Evolutionary conservation across 2,113 vertebrate genomes (phyloP).

Genomic region (Odobenus rosmarus): DNA sequence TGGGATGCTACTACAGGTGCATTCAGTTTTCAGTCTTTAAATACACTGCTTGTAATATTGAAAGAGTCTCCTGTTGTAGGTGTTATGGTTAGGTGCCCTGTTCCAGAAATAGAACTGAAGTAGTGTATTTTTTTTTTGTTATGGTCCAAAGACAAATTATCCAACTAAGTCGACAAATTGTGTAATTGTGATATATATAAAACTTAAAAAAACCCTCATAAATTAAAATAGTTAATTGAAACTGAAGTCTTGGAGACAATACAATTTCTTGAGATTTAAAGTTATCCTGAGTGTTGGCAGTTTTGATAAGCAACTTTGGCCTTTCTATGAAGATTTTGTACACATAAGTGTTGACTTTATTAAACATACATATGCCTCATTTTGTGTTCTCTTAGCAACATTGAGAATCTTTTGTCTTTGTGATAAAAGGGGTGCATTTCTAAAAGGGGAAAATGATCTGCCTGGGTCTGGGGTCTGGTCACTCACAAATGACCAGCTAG

Average conservation of each 20-base stretch:
- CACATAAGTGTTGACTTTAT: neutral
- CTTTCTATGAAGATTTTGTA: neutral
- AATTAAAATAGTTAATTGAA: neutral
- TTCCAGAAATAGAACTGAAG: neutral
- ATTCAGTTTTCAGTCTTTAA: neutral
- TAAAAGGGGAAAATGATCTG: neutral
- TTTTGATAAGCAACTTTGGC: neutral
- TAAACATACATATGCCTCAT: neutral
- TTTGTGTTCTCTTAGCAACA: neutral
- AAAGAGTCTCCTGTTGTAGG: neutral
- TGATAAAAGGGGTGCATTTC: neutral
- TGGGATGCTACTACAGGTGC: too few species aligned
- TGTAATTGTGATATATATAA: neutral
- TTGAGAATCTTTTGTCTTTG: neutral
- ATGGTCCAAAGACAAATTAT: neutral
- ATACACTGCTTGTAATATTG: neutral
- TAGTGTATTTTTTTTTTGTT: neutral
- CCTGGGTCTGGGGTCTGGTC: neutral
- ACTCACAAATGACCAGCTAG: neutral
- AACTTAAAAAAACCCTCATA: neutral
- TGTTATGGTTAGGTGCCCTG: neutral
- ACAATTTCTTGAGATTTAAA: neutral
- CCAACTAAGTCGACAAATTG: neutral
- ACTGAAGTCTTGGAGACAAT: neutral
- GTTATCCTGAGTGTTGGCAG: neutral